Conservation (phyloP, 2,888 invertebrate genomes). For the Dione vanillae region DNA sequence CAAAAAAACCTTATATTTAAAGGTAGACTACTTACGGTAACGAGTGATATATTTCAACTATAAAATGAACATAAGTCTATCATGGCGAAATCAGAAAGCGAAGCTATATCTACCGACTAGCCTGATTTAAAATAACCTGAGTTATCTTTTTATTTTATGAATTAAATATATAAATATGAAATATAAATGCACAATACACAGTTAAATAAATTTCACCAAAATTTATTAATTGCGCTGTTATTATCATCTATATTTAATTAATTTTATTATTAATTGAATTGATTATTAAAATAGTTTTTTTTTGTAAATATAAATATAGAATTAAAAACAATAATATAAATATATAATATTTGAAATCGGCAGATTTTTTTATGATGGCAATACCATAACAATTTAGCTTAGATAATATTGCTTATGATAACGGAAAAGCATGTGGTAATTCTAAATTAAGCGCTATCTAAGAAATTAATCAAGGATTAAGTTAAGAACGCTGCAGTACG, state of each 20-base stretch:
- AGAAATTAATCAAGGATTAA: slow-evolving; percentile 20
- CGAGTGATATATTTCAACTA: not conserved
- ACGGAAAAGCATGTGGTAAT: slow-evolving; percentile 1
- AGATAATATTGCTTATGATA: not conserved
- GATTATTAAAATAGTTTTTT: too few relatives aligned
- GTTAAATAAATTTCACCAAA: not conserved
- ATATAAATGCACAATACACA: not conserved
- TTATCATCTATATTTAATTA: too few relatives aligned
- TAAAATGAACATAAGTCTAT: too few relatives aligned
- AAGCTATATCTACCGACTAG: too few relatives aligned
- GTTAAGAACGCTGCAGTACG: not conserved
- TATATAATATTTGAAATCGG: too few relatives aligned
- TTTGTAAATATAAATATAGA: too few relatives aligned
- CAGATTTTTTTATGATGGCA: not conserved
- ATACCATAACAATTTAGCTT: not conserved
- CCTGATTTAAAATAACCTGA: too few relatives aligned
- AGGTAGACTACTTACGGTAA: not conserved
- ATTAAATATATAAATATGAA: not conserved
- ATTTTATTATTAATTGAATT: too few relatives aligned
- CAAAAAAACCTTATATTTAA: not conserved
- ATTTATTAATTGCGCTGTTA: not conserved
- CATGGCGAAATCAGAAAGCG: too few relatives aligned
- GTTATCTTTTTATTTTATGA: too few relatives aligned
- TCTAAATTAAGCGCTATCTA: not conserved
- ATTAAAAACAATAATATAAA: too few relatives aligned